Percentiles rank a stretch among this genome's conserved stretches.
These are phyloP conservation scores for Drosophila repleta DNA, from an alignment of 1,140 invertebrate species.

Conservation along the genomic window DNA sequence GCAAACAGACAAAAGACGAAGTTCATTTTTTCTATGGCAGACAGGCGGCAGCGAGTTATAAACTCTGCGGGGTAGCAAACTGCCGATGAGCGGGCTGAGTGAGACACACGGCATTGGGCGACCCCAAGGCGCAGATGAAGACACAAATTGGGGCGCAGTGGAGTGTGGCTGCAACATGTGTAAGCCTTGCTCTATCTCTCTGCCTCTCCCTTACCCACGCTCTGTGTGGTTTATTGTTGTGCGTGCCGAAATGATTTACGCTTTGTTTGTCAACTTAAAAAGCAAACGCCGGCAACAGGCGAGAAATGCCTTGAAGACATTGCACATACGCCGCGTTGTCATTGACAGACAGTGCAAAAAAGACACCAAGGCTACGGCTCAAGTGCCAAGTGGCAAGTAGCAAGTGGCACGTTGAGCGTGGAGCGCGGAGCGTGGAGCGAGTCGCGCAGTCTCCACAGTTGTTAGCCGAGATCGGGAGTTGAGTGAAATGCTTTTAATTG, in stretches of 20 bases:
- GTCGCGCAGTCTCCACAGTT: constrained; percentile 26
- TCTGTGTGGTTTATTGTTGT: constrained; percentile 63
- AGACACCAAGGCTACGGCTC: constrained; percentile 29
- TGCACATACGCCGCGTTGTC: constrained; percentile 72
- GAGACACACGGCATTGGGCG: constrained; percentile 4
- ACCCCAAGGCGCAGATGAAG: constrained; percentile 3
- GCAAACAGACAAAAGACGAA: constrained; percentile 48
- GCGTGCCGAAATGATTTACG: constrained; percentile 81
- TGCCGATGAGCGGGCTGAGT: too few species aligned
- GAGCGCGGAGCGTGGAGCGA: too few species aligned
- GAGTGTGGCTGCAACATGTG: constrained; percentile 71
- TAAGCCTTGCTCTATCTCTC: constrained; percentile 41
- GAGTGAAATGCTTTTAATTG: constrained; percentile 73
- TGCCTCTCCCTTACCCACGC: neutral
- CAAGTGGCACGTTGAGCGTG: neutral
- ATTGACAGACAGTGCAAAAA: constrained; percentile 54
- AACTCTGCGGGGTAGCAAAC: constrained; percentile 1
- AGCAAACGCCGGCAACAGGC: constrained; percentile 55
- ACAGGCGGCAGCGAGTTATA: neutral
- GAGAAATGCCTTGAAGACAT: constrained; percentile 40
- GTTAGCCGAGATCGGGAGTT: constrained; percentile 13
- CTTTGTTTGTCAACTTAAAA: constrained; percentile 82
- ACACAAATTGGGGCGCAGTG: constrained; percentile 31
- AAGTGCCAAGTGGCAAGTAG: constrained; percentile 24
- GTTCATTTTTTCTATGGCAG: constrained; percentile 59